phyloP scores from a whole-genome alignment of 2,888 invertebrate genomes.

The Crossocerus cetratus region DNA sequence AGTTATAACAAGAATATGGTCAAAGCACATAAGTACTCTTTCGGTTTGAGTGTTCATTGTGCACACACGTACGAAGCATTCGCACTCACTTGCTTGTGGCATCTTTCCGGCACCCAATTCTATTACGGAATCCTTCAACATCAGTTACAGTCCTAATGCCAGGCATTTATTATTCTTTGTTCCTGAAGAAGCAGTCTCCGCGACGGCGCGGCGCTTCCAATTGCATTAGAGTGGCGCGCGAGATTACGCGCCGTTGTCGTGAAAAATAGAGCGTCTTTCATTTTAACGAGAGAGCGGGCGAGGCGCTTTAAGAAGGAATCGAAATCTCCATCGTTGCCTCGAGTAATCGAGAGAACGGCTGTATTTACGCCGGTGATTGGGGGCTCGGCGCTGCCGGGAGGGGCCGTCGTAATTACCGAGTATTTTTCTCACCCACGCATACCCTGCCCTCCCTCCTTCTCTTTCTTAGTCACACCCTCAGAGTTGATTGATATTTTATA shows the following conservation, averaged over 20 bases:
- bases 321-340: slow-evolving; percentile 49
- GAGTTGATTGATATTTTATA: slow-evolving; percentile 76
- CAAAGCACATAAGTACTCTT: no score
- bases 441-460: no score
- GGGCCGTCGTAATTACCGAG: slow-evolving; percentile 72
- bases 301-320: slow-evolving; percentile 43
- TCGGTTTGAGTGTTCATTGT: no score
- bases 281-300: slow-evolving; percentile 21
- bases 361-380: slow-evolving; percentile 66
- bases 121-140: background rate
- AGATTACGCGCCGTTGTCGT: slow-evolving; percentile 13
- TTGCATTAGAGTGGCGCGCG: slow-evolving; percentile 11
- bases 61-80: background rate
- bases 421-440: slow-evolving; percentile 70
- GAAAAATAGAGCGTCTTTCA: slow-evolving; percentile 39
- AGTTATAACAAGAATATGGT: no score
- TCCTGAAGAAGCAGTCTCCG: background rate
- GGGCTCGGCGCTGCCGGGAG: slow-evolving; percentile 49
- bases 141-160: background rate
- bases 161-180: slow-evolving; percentile 4
- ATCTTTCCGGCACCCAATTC: background rate
- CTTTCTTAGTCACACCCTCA: slow-evolving; percentile 52
- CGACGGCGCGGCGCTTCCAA: slow-evolving; percentile 13
- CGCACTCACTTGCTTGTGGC: background rate
- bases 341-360: slow-evolving; percentile 66